phyloP scores from a whole-genome alignment of 2,888 invertebrate genomes.

The Melinopterus prodromus region DNA sequence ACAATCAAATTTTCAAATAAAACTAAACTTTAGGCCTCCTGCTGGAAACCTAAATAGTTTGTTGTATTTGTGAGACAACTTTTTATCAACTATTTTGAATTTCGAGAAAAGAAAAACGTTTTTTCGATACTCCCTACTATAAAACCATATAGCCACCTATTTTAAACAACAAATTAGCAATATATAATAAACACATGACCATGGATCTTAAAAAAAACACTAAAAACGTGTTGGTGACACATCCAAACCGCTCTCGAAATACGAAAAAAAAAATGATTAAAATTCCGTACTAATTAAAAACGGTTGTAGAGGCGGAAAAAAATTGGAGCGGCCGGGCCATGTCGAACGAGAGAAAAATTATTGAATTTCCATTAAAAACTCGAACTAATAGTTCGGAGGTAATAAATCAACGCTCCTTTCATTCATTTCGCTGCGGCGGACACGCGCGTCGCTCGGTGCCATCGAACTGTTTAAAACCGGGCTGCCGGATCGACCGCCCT shows the following conservation, averaged over 20 bases:
- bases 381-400: conserved; percentile 38
- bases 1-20: too few relatives aligned
- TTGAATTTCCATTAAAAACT: conserved; percentile 39
- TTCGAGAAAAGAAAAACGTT: too few relatives aligned
- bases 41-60: too few relatives aligned
- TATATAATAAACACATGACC: not conserved
- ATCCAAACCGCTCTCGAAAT: conserved; percentile 7
- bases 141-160: not conserved
- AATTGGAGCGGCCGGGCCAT: conserved; percentile 22
- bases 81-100: too few relatives aligned
- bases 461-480: conserved; percentile 30
- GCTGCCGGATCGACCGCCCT: conserved; percentile 35
- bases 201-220: not conserved
- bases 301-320: conserved; percentile 12
- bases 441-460: conserved; percentile 24
- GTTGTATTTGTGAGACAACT: too few relatives aligned
- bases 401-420: conserved; percentile 40
- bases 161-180: not conserved
- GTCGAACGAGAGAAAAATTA: conserved; percentile 37
- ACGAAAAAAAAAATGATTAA: conserved; percentile 21
- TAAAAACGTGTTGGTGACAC: not conserved
- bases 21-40: too few relatives aligned
- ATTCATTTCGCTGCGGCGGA: conserved; percentile 26
- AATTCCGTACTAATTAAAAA: conserved; percentile 33
- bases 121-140: too few relatives aligned